Conservation (phyloP, 2,113 vertebrate species). For the Coptodon rendalli region DNA sequence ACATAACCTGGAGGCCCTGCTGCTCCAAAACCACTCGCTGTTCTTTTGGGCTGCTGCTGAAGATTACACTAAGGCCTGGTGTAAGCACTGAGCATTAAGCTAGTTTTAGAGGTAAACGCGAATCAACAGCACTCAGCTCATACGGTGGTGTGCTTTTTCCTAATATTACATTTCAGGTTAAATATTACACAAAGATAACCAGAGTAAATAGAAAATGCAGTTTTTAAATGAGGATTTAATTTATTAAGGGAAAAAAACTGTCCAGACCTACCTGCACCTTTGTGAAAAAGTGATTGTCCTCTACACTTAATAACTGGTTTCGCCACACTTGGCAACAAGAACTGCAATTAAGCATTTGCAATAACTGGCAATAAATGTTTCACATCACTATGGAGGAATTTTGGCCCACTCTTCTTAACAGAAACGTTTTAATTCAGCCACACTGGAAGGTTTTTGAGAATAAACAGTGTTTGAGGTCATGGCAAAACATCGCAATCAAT, state of each 20-base stretch:
- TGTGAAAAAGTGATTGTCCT: background rate
- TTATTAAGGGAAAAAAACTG: background rate
- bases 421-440: background rate
- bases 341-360: background rate
- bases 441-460: background rate
- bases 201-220: background rate
- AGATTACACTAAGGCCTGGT: background rate
- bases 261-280: background rate
- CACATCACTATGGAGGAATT: background rate
- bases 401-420: background rate
- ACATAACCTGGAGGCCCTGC: background rate
- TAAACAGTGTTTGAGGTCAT: background rate
- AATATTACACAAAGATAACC: background rate
- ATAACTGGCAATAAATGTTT: background rate
- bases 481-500: background rate
- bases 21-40: background rate
- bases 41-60: background rate
- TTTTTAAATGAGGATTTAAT: background rate
- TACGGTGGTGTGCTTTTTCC: fast-evolving
- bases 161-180: background rate
- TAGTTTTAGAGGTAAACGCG: background rate
- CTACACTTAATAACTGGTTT: background rate
- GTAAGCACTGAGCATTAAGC: background rate
- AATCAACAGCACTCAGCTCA: background rate
- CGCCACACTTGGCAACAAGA: background rate